A percentile compares a stretch with the other conserved stretches of the same genome.
Evolutionary conservation across 2,888 invertebrate genomes (phyloP).

Genomic region (Eupithecia pulchellata): DNA sequence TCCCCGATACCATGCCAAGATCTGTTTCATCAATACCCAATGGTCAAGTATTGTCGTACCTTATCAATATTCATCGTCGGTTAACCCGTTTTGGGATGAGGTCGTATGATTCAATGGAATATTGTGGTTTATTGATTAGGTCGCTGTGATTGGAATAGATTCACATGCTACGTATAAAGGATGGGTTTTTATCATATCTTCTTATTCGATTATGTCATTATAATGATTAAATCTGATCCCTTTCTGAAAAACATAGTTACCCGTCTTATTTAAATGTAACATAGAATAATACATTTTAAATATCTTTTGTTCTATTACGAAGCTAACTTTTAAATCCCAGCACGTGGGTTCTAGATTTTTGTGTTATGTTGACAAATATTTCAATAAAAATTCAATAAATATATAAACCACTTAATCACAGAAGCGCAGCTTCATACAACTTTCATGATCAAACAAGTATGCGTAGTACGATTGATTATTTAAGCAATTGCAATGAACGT

Average conservation of each 20-base stretch:
- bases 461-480: not conserved
- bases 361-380: too few relatives aligned
- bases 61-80: conserved; percentile 43
- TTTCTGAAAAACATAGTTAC: too few relatives aligned
- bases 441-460: not conserved
- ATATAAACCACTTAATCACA: not conserved
- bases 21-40: conserved; percentile 35
- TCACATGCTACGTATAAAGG: not conserved
- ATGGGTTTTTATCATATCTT: not conserved
- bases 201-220: not conserved
- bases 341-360: too few relatives aligned
- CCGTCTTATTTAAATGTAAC: too few relatives aligned
- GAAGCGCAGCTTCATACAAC: not conserved
- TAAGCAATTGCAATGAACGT: conserved; percentile 7
- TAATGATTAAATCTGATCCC: too few relatives aligned
- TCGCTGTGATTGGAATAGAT: conserved; percentile 13
- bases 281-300: too few relatives aligned
- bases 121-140: conserved; percentile 22
- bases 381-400: too few relatives aligned
- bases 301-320: too few relatives aligned
- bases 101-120: conserved; percentile 39
- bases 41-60: conserved; percentile 42
- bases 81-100: conserved; percentile 37
- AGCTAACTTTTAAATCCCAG: too few relatives aligned
- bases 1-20: conserved; percentile 12